Base-by-base conservation (phyloP, 2,113 vertebrate species). In the Marcusenius ussheri region DNA sequence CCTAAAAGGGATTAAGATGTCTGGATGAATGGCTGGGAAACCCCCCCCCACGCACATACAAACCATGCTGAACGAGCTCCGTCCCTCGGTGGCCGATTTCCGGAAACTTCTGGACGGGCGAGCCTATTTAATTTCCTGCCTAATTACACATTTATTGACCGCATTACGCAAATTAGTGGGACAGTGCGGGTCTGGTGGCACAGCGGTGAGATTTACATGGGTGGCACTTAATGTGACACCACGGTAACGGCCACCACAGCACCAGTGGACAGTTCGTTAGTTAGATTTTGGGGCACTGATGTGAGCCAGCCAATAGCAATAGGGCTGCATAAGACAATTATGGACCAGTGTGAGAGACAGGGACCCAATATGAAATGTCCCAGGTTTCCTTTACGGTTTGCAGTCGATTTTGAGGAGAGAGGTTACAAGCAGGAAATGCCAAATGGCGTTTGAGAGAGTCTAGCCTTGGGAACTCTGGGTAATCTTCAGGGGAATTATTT, bases 81-180 rank as follows among this genome's bases (percentile, higher is more conserved):
- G n/a, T 50, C n/a, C 50, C 24, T 1, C 1, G 2, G 27, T 17
- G 19, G 49, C 46, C 15, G n/a, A 87, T 31, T 53, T 51, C 46
- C 27, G 3, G 47, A 27, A 35, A 21, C 70, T 6, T 77, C 66
- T 24, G 50, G 27, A 56, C 6, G 8, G 17, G 50, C 39, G 24
- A 53, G 13, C 50, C 13, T 8, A 7, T 47, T 56, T 56, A 51
- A 87, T 87, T 88, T 91, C 83, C 45, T 87, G 56, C 56, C 56
- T 90, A 89, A 92, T 92, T 91, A 89, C 90, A 89, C 89, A 51
- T 87, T 70, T 83, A 92, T 91, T 66, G 90, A 91, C 77, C 88
- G 58, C 27, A 90, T 92, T 91, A 92, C 86, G 90, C 84, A 46
- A 89, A 90, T 80, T 46, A 84, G 86, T 39, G 87, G 89, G 70